Conservation (phyloP, 2,113 vertebrate genomes). For the Ardeotis arabs region DNA sequence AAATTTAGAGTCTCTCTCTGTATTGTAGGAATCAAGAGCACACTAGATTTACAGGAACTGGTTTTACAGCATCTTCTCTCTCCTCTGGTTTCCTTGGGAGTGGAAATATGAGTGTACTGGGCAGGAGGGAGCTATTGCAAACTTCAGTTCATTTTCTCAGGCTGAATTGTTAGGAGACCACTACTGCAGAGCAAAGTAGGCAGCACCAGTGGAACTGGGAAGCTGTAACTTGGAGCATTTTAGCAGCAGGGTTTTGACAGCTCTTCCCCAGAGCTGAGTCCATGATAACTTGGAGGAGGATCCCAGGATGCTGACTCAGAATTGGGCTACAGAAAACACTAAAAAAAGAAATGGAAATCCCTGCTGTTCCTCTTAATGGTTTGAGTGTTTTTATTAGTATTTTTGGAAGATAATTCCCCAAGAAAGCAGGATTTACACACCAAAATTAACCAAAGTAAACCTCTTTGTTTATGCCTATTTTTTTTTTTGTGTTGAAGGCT, state of each 20-base stretch:
- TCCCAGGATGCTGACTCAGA: not conserved
- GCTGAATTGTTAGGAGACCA: not conserved
- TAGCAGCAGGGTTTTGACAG: not conserved
- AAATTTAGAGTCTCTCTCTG: not conserved
- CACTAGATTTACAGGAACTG: not conserved
- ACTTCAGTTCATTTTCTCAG: not conserved
- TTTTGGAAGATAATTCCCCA: not conserved
- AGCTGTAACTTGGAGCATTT: not conserved
- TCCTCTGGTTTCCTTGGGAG: not conserved
- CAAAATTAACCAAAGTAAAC: not conserved
- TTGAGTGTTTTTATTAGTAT: not conserved
- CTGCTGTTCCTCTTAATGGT: not conserved
- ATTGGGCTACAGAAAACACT: not conserved
- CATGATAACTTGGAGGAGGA: not conserved
- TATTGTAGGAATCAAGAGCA: not conserved
- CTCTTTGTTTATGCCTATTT: not conserved
- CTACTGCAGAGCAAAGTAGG: not conserved
- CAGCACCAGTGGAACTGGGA: not conserved
- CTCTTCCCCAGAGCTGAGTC: not conserved
- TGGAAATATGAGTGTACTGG: not conserved
- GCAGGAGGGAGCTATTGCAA: not conserved
- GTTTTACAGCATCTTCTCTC: not conserved
- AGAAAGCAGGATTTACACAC: not conserved
- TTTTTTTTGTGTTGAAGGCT: not conserved
- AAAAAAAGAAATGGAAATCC: not conserved